Conservation (phyloP, 2,113 vertebrate species). For the Pterocles burchelli region DNA sequence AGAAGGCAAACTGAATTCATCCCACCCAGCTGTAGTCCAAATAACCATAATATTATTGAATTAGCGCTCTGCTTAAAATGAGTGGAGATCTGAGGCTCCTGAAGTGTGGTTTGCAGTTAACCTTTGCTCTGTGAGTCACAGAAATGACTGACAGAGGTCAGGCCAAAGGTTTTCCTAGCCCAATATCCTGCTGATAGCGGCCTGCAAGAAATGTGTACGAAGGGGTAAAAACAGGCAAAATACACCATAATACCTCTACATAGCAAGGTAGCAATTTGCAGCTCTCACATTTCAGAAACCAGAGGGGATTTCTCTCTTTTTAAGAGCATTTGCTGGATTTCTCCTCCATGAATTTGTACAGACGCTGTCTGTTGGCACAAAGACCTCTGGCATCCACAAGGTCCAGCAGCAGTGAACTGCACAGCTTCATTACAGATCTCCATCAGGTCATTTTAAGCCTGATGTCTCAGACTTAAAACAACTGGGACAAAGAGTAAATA, state of each 20-base stretch:
- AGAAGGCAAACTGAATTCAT: neutral
- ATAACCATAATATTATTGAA: slow-evolving; percentile 8
- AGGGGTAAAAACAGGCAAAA: neutral
- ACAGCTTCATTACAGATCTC: neutral
- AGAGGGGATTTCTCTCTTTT: neutral
- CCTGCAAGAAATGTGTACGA: neutral
- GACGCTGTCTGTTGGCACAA: neutral
- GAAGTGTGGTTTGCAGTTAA: neutral
- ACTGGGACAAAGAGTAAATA: slow-evolving; percentile 12
- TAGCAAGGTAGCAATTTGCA: fast-evolving
- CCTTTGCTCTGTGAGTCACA: slow-evolving; percentile 8
- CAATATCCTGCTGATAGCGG: neutral
- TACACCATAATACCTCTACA: neutral
- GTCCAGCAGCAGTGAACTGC: neutral
- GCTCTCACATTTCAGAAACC: neutral
- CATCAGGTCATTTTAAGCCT: neutral
- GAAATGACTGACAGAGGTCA: slow-evolving; percentile 55
- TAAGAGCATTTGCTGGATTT: neutral
- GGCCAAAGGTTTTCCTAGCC: slow-evolving; percentile 25
- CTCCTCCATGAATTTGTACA: neutral
- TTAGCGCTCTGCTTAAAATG: neutral
- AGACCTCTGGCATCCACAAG: neutral
- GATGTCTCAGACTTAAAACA: neutral
- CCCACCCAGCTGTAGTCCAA: neutral
- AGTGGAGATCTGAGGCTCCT: neutral